phyloP scores from a whole-genome alignment of 2,888 invertebrate genomes.

The Tuta absoluta region DNA sequence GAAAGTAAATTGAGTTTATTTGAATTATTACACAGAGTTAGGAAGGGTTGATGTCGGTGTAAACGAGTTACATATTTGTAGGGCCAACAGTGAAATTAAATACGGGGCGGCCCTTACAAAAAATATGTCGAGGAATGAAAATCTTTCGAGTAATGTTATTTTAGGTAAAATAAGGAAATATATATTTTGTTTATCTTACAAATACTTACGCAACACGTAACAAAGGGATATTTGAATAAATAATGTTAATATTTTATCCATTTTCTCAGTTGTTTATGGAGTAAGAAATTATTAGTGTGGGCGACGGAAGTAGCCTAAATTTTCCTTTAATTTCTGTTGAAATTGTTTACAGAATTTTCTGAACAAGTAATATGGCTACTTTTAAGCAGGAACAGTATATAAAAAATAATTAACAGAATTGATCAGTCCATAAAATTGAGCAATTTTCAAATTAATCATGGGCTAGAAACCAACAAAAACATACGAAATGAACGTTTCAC shows the following conservation, averaged over 20 bases:
- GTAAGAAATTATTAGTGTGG: neutral
- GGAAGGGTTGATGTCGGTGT: conserved; percentile 6
- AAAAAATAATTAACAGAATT: too few relatives aligned
- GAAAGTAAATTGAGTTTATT: conserved; percentile 18
- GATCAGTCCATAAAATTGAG: too few relatives aligned
- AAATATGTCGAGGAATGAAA: neutral
- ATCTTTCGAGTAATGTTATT: neutral
- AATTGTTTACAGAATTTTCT: too few relatives aligned
- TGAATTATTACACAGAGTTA: conserved; percentile 4
- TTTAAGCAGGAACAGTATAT: too few relatives aligned
- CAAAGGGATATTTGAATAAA: neutral
- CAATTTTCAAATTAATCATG: too few relatives aligned
- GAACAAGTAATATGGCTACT: too few relatives aligned
- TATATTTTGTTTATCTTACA: neutral
- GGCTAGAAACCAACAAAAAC: too few relatives aligned
- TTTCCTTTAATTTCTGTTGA: neutral
- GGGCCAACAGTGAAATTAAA: neutral
- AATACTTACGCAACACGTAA: neutral
- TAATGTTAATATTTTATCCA: neutral
- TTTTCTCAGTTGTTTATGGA: neutral
- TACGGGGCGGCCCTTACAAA: neutral
- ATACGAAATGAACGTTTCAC: too few relatives aligned
- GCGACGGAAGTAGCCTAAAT: neutral
- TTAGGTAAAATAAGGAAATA: neutral
- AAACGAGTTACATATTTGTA: conserved; percentile 15